Evolutionary conservation across 2,797 vertebrate genomes (phyloP), one percentile per base, ranked within the genome.

Genomic region (Mionectes olivaceus): DNA sequence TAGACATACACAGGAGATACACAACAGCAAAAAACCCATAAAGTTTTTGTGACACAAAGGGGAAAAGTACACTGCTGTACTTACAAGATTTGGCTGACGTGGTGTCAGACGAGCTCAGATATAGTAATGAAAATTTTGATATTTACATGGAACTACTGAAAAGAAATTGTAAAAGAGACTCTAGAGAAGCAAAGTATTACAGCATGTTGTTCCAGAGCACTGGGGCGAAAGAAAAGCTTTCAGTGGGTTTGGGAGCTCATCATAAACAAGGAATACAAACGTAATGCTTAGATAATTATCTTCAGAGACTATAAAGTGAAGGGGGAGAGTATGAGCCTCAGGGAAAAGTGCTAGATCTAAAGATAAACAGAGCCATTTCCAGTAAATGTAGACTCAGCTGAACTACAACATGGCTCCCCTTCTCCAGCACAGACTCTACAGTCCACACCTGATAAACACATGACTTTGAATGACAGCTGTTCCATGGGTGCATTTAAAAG

Each of bases 1-100:
- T 27, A 50, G 67, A 56, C 13, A 56, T 68, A 32, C 16, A 35
- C 22, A n/a, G 15, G 15, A 56, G 16, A 53, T 5, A 19, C 2
- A 19, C 27, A 80, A 57, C 10, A 55, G 19, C 0, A 0, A 63
- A 70, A 76, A 65, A 4, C 0, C 1, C 7, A 11, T 7, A 2
- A 43, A 44, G 1, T 13, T 59, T 89, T 53, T 69, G 27, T 25
- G 33, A 22, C 3, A 8, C 19, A 2, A 5, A 47, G 28, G 11
- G 43, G 52, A 37, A 21, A 69, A 52, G 2, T 1, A 0, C 27
- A 25, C 18, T 47, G 4, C 5, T 80, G 6, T 46, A 33, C 18
- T 41, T 37, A 12, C 2, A 74, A 56, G n/a, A 13, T 46, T 70
- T 63, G 7, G 19, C 9, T 69, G 25, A 19, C 6, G 4, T 11